Evolutionary conservation across 37 sponge, comb jelly and placozoan genomes (phyloP).

Genomic region (Trichoplax adhaerens): DNA sequence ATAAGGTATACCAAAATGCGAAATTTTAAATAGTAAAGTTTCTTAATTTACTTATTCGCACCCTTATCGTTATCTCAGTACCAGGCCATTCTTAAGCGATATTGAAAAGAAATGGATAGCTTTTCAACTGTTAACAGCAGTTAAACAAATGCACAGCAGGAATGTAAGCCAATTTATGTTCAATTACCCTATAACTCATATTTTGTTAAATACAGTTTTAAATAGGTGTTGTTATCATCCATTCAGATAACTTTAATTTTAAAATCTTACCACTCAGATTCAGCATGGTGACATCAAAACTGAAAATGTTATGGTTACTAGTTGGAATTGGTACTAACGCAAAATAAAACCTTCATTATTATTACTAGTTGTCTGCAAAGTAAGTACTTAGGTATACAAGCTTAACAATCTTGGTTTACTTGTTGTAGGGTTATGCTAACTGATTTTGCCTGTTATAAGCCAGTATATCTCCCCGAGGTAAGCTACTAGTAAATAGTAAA

Average conservation of each 20-base stretch:
- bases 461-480: slow-evolving; percentile 55
- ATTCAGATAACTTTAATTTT: neutral
- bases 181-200: neutral
- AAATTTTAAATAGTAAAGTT: neutral
- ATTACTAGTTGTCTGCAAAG: no score
- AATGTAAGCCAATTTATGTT: slow-evolving; percentile 15
- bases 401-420: neutral
- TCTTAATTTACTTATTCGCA: neutral
- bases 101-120: slow-evolving; percentile 94
- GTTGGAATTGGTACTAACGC: slow-evolving; percentile 63
- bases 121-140: slow-evolving; percentile 71
- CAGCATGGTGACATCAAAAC: slow-evolving; percentile 93
- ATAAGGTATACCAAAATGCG: slow-evolving; percentile 34
- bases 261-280: slow-evolving; percentile 11
- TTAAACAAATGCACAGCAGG: slow-evolving; percentile 57
- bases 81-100: slow-evolving; percentile 59
- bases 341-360: no score
- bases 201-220: neutral
- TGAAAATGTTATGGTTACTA: slow-evolving; percentile 88
- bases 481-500: slow-evolving; percentile 4
- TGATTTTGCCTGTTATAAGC: slow-evolving; percentile 94
- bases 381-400: no score
- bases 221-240: neutral
- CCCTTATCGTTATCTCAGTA: slow-evolving; percentile 16
- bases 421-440: slow-evolving; percentile 59